Evolutionary conservation across 2,888 invertebrate genomes (phyloP).

Genomic region (Pseudococcus longispinus): DNA sequence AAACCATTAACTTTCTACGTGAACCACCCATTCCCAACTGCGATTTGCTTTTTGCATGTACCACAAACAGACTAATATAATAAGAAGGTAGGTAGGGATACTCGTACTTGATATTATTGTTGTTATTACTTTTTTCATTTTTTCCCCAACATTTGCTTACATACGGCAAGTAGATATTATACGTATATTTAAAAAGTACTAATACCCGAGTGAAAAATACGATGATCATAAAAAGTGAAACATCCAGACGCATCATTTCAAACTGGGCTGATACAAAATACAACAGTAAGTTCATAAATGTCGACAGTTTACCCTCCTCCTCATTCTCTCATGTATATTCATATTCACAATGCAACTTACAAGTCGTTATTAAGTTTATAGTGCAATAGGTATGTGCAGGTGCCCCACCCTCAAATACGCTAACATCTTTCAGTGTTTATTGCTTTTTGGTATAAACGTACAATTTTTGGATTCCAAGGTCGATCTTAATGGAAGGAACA

Average conservation of each 20-base stretch:
- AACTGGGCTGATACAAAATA: not conserved
- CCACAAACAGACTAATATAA: too few relatives aligned
- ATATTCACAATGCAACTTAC: not conserved
- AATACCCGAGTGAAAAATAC: not conserved
- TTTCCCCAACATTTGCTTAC: not conserved
- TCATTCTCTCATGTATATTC: not conserved
- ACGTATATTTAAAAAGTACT: not conserved
- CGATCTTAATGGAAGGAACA: not conserved
- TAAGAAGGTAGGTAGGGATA: too few relatives aligned
- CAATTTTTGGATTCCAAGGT: not conserved
- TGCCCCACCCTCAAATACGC: not conserved
- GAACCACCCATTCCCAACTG: too few relatives aligned
- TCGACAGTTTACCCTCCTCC: not conserved
- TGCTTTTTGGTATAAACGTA: not conserved
- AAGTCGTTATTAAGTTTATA: not conserved
- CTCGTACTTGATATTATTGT: not conserved
- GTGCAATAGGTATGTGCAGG: not conserved
- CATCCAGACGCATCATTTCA: not conserved
- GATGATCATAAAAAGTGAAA: not conserved
- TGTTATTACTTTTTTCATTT: not conserved
- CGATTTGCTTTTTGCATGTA: too few relatives aligned
- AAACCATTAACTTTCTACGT: too few relatives aligned
- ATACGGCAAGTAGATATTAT: not conserved
- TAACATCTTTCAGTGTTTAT: not conserved
- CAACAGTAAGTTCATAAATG: not conserved